These are phyloP conservation scores for Andricus curvator DNA, from an alignment of 2,888 invertebrate species.

Conservation along the genomic window DNA sequence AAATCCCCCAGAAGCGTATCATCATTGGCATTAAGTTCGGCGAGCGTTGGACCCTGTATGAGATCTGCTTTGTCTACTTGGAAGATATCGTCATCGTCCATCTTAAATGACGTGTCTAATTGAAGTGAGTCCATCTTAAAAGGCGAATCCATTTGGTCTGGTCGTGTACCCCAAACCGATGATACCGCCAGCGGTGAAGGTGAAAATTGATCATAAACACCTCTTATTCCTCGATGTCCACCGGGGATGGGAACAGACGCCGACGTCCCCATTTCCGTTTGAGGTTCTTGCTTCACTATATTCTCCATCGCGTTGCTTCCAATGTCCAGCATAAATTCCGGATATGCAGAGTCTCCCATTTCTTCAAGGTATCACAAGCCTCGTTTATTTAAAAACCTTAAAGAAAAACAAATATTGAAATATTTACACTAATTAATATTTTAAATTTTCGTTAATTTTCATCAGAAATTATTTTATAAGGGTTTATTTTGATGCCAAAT, in stretches of 20 bases:
- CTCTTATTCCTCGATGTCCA: constrained; percentile 69
- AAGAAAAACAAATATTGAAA: background rate
- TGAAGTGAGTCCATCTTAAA: constrained; percentile 71
- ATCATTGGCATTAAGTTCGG: constrained; percentile 91
- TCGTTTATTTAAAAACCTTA: background rate
- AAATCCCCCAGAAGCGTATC: constrained; percentile 90
- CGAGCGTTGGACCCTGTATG: constrained; percentile 90
- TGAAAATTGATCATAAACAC: constrained; percentile 75
- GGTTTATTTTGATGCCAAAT: no score
- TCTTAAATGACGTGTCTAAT: constrained; percentile 81
- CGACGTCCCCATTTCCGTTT: constrained; percentile 70
- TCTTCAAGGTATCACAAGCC: constrained; percentile 11
- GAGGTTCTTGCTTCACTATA: constrained; percentile 70
- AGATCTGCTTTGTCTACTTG: constrained; percentile 93
- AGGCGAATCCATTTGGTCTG: constrained; percentile 72
- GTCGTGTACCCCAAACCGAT: constrained; percentile 80
- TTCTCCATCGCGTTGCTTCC: constrained; percentile 65
- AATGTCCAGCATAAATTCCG: constrained; percentile 65
- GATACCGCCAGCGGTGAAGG: constrained; percentile 71
- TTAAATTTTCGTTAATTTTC: background rate
- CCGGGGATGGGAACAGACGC: constrained; percentile 76
- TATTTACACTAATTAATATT: background rate
- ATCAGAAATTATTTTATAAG: background rate
- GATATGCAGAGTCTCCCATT: constrained; percentile 70
- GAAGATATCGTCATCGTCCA: constrained; percentile 94